phyloP scores from a whole-genome alignment of 2,113 vertebrate genomes.

The Australoheros scitulus region DNA sequence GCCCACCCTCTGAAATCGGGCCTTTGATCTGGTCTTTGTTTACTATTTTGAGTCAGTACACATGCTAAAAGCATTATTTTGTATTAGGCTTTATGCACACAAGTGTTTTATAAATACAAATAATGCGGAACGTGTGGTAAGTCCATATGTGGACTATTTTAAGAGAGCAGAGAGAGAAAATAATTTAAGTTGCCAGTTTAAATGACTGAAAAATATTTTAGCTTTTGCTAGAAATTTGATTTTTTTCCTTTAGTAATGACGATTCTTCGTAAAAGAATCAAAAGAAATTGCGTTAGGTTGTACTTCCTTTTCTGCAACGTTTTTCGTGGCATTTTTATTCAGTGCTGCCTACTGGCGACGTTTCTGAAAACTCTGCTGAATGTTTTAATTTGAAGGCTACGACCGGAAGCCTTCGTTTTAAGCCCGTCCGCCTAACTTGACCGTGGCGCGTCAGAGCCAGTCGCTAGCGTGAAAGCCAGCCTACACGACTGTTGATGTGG shows the following conservation, averaged over 20 bases:
- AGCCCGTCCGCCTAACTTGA: fast-evolving
- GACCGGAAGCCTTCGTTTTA: constrained; percentile 10
- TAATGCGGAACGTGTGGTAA: background rate
- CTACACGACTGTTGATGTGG: constrained; percentile 26
- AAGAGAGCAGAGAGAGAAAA: fast-evolving
- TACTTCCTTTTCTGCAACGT: background rate
- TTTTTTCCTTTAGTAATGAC: fast-evolving
- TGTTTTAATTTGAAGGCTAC: constrained; percentile 60
- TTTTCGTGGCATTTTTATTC: background rate
- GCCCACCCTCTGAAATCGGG: too few relatives aligned
- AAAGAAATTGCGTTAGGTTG: too few relatives aligned
- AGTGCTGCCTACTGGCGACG: background rate
- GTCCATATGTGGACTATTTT: fast-evolving
- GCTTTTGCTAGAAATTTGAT: too few relatives aligned
- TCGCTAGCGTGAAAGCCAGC: constrained; percentile 16
- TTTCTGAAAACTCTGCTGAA: fast-evolving
- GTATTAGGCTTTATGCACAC: background rate
- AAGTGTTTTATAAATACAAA: too few relatives aligned
- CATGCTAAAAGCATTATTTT: background rate
- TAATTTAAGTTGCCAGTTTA: background rate
- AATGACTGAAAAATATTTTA: too few relatives aligned
- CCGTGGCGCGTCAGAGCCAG: constrained; percentile 6
- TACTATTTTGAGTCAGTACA: too few relatives aligned
- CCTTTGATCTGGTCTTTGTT: too few relatives aligned
- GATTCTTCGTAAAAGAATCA: fast-evolving